These are phyloP conservation scores for Andrena hattorfiana DNA, from an alignment of 2,888 invertebrate genomes.

Conservation along the genomic window DNA sequence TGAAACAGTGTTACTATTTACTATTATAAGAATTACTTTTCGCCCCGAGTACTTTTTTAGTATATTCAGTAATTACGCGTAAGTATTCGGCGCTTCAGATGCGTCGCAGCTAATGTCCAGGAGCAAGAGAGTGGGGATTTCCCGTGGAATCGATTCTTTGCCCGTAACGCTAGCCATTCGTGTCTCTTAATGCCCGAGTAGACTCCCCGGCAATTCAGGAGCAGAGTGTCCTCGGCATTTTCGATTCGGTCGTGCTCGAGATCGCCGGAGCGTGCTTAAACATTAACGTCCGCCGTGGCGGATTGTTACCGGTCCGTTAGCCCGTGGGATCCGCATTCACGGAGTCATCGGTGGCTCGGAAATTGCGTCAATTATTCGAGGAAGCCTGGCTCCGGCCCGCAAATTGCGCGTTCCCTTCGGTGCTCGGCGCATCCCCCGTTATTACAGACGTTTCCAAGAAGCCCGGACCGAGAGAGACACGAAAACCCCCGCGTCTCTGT, in stretches of 20 bases:
- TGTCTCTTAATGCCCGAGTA: conserved; percentile 23
- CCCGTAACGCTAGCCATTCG: conserved; percentile 14
- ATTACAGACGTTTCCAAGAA: conserved; percentile 32
- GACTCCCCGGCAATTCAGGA: conserved; percentile 8
- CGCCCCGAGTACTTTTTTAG: too few relatives aligned
- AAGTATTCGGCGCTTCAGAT: too few relatives aligned
- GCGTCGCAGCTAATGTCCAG: too few relatives aligned
- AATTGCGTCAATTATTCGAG: conserved; percentile 74
- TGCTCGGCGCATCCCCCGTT: conserved; percentile 41
- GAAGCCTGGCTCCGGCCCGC: conserved; percentile 56
- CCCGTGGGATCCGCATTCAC: conserved; percentile 60
- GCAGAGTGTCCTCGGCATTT: conserved; percentile 29
- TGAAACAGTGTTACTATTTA: too few relatives aligned
- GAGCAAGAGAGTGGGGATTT: neutral
- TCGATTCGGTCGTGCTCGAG: conserved; percentile 37
- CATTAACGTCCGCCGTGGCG: conserved; percentile 41
- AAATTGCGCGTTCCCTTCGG: conserved; percentile 63
- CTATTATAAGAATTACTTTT: too few relatives aligned
- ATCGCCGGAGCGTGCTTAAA: conserved; percentile 41
- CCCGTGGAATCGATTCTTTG: neutral
- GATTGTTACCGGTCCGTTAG: conserved; percentile 52
- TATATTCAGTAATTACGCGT: too few relatives aligned
- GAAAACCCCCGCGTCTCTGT: neutral
- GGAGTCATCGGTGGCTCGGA: conserved; percentile 64
- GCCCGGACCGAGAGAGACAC: neutral